phyloP scores from a whole-genome alignment of 2,797 vertebrate species.

The Gambusia yucatana region DNA sequence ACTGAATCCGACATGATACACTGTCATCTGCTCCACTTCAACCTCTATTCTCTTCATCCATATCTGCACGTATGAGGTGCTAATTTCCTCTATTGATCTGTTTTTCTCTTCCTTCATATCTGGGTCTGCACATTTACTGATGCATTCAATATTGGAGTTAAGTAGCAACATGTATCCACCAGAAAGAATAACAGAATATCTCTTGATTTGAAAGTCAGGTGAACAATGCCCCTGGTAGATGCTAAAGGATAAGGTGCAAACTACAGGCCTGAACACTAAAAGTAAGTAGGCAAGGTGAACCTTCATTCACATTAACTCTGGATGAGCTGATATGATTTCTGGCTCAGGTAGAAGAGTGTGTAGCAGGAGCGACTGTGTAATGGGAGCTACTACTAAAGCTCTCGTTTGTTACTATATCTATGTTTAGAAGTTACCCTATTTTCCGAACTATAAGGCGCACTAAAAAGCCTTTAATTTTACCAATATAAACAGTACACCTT shows the following conservation, averaged over 20 bases:
- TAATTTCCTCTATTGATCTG: conserved; percentile 35
- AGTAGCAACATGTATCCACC: neutral
- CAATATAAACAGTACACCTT: too few species aligned
- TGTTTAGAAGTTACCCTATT: too few species aligned
- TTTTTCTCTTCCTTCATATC: conserved; percentile 12
- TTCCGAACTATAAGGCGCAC: too few species aligned
- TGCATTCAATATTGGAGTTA: neutral
- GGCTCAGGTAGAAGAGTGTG: neutral
- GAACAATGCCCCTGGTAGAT: conserved; percentile 35
- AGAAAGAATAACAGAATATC: neutral
- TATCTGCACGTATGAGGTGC: conserved; percentile 18
- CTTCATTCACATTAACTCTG: neutral
- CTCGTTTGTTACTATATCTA: too few species aligned
- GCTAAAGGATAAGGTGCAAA: conserved; percentile 41
- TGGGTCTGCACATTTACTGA: neutral
- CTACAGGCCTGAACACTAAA: neutral
- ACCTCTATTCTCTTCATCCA: conserved; percentile 22
- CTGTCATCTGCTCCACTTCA: conserved; percentile 23
- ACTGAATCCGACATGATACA: conserved; percentile 52
- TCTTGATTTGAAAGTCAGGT: neutral
- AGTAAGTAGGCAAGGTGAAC: neutral
- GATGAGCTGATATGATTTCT: neutral
- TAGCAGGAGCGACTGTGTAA: too few species aligned
- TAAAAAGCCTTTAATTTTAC: too few species aligned
- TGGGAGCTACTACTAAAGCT: too few species aligned